Base-by-base conservation (phyloP, 2,888 invertebrate genomes). In the Elysia crispata region DNA sequence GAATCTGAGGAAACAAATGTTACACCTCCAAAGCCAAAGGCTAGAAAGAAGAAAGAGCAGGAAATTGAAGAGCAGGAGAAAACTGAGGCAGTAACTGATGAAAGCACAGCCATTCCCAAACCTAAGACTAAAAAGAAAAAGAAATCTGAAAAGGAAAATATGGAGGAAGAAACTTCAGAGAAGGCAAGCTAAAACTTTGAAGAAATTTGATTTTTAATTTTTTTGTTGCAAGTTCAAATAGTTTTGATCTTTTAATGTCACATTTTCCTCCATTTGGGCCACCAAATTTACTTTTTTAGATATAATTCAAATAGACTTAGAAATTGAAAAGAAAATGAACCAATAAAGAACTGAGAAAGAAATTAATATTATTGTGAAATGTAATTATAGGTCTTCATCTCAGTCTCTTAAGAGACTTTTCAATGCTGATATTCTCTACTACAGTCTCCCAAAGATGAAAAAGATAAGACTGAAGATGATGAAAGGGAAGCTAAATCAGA, bases 21-120 rank as follows among this genome's bases (percentile, higher is more conserved):
- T 11, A 41, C 41, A 41, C 11, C 41, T 41, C 41, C 41, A 41
- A 82, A 85, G 64, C 81, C 79, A 66, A 85, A 83, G 64, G 79
- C 80, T 33, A 79, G 81, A 67, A 85, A 83, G 66, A 86, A 81
- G 78, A 87, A 86, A 77, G 86, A 85, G 82, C 85, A 85, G 67
- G 84, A 85, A 70, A 62, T 49, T 50, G 80, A 76, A 60, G 84
- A 84, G 73, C 82, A 85, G 66, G 78, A 69, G n/a, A 79, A 82
- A 49, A 81, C 81, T 49, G 81, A 84, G 18, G 72, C 79, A 70
- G 30, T 25, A 1, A 50, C 70, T n/a, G 79, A 76, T 20, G 80
- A 73, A 64, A 50, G 33, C 31, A 76, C 72, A 1, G 72, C 80
- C 20, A 79, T 49, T 62, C 64, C 66, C 79, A 82, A 74, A 74